Conservation (phyloP, 2,797 vertebrate species). For the Thripadectes ignobilis region DNA sequence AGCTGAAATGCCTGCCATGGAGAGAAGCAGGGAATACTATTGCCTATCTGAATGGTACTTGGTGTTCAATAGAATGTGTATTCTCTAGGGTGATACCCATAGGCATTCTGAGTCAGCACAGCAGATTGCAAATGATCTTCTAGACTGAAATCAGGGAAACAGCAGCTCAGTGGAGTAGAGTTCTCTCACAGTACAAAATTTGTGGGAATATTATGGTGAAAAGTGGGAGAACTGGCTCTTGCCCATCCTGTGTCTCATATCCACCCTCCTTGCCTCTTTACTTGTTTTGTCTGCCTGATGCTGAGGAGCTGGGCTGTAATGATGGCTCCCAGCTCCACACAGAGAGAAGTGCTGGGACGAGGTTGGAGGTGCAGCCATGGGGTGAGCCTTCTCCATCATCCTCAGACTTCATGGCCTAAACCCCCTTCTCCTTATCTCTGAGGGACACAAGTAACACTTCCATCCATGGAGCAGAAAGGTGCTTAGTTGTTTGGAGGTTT, state of each 20-base stretch:
- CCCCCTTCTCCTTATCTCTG: not conserved
- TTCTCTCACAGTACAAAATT: not conserved
- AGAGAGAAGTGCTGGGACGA: not conserved
- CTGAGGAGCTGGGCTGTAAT: not conserved
- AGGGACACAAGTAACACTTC: not conserved
- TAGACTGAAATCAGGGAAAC: not conserved
- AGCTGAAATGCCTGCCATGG: not conserved
- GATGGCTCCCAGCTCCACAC: not conserved
- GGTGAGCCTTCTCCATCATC: not conserved
- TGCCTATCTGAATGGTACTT: not conserved
- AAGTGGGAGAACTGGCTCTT: not conserved
- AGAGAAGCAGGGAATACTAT: not conserved
- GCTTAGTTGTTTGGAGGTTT: not conserved
- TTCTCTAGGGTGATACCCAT: not conserved
- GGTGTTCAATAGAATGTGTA: not conserved
- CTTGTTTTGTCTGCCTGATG: not conserved
- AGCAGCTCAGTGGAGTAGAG: not conserved
- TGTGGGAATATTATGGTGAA: not conserved
- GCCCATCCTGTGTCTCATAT: not conserved
- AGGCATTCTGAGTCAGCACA: not conserved
- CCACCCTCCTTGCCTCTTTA: not conserved
- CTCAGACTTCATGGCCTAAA: not conserved
- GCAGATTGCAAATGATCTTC: not conserved
- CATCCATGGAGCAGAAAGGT: not conserved
- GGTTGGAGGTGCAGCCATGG: not conserved